Evolutionary conservation across 2,888 invertebrate species (phyloP), one percentile per base, ranked within the genome.

Genomic region (Yponomeuta evonymella): DNA sequence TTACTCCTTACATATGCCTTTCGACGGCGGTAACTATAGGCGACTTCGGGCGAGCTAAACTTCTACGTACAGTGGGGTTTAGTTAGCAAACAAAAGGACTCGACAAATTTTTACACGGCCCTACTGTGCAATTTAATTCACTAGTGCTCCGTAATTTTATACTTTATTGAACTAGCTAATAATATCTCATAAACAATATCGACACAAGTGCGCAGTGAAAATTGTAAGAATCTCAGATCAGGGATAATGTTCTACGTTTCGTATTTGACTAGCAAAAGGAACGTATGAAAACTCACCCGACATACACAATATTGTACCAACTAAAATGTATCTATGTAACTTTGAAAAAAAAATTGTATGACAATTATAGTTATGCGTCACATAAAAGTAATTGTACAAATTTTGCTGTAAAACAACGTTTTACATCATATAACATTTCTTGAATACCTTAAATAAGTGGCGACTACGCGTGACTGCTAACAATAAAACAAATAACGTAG

Each of bases 161-260:
- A 63, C 30, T 79, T 79, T 76, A 15, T 58, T 58, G 0, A 15
- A 80, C 77, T 82, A 82, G 75, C 83, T 87, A 87, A 81, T 88
- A 90, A 89, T 90, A 89, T 89, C 87, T 84, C 83, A 80, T 79
- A 78, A 79, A 82, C 81, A 88, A 85, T 87, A 86, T 86, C 86
- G 82, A 83, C 81, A 79, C 74, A 84, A 82, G 81, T 83, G 78
- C 79, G 43, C 67, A 36, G n/a, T 10, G 12, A 48, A 48, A 64
- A 65, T 33, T 30, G 10, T 48, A 70, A 70, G n/a, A 30, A 67
- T 29, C 33, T 12, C 65, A 48, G 48, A 30, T 36, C 51, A 67
- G 30, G 23, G 29, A 72, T 70, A 72, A 63, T 71, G 67, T 70
- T 70, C 70, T 70, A 70, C 71, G 71, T 70, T 70, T 69, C 71